Evolutionary conservation across 2,888 invertebrate species (phyloP).

Genomic region (Deroplatys truncata): DNA sequence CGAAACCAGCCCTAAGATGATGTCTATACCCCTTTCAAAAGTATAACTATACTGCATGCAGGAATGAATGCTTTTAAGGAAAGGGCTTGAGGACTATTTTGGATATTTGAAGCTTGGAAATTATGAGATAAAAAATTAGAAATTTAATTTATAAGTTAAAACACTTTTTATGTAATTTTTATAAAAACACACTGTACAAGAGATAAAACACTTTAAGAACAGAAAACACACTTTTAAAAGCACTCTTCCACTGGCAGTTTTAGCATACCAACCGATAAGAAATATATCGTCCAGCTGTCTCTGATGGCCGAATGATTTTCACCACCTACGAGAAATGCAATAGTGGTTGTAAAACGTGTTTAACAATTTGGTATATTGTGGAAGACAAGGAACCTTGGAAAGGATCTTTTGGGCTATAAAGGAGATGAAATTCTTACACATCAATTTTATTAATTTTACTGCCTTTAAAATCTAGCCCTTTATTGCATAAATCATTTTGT

Average conservation of each 20-base stretch:
- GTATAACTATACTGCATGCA: not conserved
- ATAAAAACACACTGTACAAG: not conserved
- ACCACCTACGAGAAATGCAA: conserved; percentile 67
- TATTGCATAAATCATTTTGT: too few species aligned
- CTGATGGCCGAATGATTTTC: conserved; percentile 95
- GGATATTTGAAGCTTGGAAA: not conserved
- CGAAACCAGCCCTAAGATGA: too few species aligned
- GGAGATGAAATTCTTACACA: too few species aligned
- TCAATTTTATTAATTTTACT: too few species aligned
- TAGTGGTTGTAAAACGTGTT: not conserved
- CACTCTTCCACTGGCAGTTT: conserved; percentile 34
- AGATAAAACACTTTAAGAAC: not conserved
- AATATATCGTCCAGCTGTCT: conserved; percentile 97
- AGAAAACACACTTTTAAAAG: not conserved
- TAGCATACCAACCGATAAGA: conserved; percentile 92
- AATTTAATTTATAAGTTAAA: not conserved
- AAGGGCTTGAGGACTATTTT: not conserved
- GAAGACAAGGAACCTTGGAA: not conserved
- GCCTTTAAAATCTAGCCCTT: too few species aligned
- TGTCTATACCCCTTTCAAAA: not conserved
- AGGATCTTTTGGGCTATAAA: too few species aligned
- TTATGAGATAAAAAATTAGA: not conserved
- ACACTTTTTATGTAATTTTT: not conserved
- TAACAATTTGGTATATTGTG: not conserved
- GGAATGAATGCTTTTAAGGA: not conserved